Evolutionary conservation across 2,113 vertebrate species (phyloP).

Genomic region (Euleptes europaea): DNA sequence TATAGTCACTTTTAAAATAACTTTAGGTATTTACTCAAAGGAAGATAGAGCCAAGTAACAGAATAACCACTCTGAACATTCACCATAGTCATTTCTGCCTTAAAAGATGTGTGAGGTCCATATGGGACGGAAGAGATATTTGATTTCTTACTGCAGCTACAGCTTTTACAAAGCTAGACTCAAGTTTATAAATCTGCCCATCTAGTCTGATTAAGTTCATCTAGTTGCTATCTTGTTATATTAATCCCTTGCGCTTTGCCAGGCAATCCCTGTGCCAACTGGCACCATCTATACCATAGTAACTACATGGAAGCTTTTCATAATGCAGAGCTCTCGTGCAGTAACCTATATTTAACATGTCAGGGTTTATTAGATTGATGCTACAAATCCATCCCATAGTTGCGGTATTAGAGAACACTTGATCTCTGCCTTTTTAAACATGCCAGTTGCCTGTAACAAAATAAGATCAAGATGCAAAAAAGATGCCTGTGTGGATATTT

Average conservation of each 20-base stretch:
- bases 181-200: conserved; percentile 27
- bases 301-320: conserved; percentile 63
- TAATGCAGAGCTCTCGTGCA: conserved; percentile 61
- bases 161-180: conserved; percentile 25
- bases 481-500: not conserved
- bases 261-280: conserved; percentile 47
- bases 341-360: conserved; percentile 64
- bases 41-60: not conserved
- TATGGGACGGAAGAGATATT: not conserved
- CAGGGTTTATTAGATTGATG: conserved; percentile 62
- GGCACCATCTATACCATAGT: conserved; percentile 57
- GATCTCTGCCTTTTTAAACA: conserved; percentile 41
- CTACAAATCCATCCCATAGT: conserved; percentile 56
- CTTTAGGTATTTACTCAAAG: not conserved
- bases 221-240: conserved; percentile 61
- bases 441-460: not conserved
- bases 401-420: conserved; percentile 55
- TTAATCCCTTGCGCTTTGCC: conserved; percentile 49
- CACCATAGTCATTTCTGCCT: not conserved
- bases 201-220: conserved; percentile 44
- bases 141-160: conserved; percentile 15
- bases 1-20: not conserved
- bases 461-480: conserved; percentile 6
- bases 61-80: not conserved
- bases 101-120: conserved; percentile 3